Evolutionary conservation across 2,113 vertebrate genomes (phyloP), one percentile per base, ranked within the genome.

Genomic region (Bombycilla garrulus): DNA sequence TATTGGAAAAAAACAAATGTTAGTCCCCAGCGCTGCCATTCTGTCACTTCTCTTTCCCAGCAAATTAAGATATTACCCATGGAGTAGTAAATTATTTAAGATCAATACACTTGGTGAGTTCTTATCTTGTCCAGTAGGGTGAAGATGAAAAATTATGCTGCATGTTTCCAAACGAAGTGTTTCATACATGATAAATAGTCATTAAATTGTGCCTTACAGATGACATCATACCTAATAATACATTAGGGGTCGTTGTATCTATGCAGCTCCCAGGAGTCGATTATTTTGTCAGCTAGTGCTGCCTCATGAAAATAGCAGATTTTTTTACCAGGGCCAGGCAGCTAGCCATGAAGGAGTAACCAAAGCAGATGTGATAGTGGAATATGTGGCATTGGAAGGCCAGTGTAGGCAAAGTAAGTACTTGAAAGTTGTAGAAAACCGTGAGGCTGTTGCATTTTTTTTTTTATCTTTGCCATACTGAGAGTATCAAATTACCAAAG

Each of bases 211-310:
- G 64, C 45, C 53, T 90, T 36, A 60, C 71, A 64, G 51, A 61
- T 96, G 90, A 94, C 93, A 90, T 94, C 93, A 96, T 86, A 40
- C 35, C 74, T 62, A 90, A 80, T 90, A 92, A 83, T 77, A 48
- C 62, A 65, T 88, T 71, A 86, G 51, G 81, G 44, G 25, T 77
- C 48, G 66, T 70, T 86, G 56, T 77, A 51, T 88, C 74, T 60
- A 0, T 81, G 53, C 44, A 48, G 57, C 40, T 95, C 78, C 36
- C 62, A 48, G 53, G 70, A 95, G 89, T 74, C 77, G 86, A 35
- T 90, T 90, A 86, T 91, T 95, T 92, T 95, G 77, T 91, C 73
- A 86, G 56, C 65, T 44, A 48, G 21, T 71, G 61, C 57, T 91
- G 73, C 45, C 77, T 84, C 23, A 21, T 80, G 86, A 67, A 94